Base-by-base conservation (phyloP, 2,888 invertebrate genomes). In the Catocala sponsa region DNA sequence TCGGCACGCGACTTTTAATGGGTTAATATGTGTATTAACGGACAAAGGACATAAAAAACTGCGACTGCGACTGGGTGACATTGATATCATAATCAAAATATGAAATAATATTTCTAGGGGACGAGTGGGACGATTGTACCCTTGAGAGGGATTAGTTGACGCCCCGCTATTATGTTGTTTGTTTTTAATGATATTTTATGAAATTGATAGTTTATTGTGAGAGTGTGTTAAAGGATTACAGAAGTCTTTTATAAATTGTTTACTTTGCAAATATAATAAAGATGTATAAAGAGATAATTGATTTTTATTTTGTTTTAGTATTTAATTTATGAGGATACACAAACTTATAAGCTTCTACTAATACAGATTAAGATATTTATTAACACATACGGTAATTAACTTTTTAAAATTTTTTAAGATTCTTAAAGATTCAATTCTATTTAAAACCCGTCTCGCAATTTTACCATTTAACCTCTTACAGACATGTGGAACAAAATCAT, bases 51-150 rank as follows among this genome's bases (percentile, higher is more conserved):
- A 88, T 88, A 91, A 91, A 92, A 92, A 91, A 85, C 65, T 67
- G 63, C 69, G 68, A 57, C 65, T 71, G 76, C 72, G 72, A 77
- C 84, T 87, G 87, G 88, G 86, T 83, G 91, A 90, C 91, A 91
- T 87, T 92, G 93, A 94, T 94, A 93, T 92, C 91, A 91, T 92
- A 92, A 94, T 94, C 92, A 91, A 94, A 94, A 94, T 94, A 94
- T 94, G 92, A 92, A 91, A 90, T 90, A 84, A 91, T 91, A 90
- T 91, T 90, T 85, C 71, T 79, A 83, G 85, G 89, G 84, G 83
- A 65, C 68, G 71, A 74, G 64, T 42, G 43, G 54, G 84, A 65
- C 69, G 73, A 76, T 69, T 76, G 74, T 64, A 77, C 88, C 84
- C 86, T 84, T 76, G 79, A 86, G 82, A 78, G 84, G 88, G 88